Conservation (phyloP, 2,797 vertebrate genomes). For the Acipenser oxyrinchus region DNA sequence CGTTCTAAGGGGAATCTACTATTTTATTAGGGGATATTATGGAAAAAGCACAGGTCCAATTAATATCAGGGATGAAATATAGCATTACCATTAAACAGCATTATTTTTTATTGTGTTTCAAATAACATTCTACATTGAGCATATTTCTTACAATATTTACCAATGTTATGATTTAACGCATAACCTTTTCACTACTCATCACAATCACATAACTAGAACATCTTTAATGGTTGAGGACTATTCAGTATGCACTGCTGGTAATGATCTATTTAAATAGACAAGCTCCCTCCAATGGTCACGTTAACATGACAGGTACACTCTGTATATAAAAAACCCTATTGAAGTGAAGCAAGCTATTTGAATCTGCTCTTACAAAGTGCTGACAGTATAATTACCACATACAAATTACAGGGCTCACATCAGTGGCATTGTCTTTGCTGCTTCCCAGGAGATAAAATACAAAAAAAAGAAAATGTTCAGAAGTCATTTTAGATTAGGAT, state of each 20-base stretch:
- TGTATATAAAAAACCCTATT: conserved; percentile 30
- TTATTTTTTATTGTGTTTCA: too few species aligned
- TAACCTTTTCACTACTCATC: too few species aligned
- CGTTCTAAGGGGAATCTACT: too few species aligned
- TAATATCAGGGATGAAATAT: too few species aligned
- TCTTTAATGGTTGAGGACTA: neutral
- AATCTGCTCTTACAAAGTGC: conserved; percentile 53
- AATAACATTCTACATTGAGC: too few species aligned
- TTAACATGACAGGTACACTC: neutral
- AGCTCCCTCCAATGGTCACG: neutral
- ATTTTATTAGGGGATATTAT: too few species aligned
- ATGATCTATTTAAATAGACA: neutral
- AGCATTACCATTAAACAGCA: too few species aligned
- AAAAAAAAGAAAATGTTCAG: neutral
- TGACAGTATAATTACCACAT: conserved; percentile 67
- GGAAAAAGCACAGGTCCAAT: too few species aligned
- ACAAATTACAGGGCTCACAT: conserved; percentile 63
- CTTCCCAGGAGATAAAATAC: conserved; percentile 44
- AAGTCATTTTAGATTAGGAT: conserved; percentile 3
- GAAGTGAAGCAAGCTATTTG: conserved; percentile 58
- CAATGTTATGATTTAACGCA: too few species aligned
- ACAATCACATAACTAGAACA: neutral
- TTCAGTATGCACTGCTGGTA: neutral
- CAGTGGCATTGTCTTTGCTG: conserved; percentile 54
- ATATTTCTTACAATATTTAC: too few species aligned